Conservation (phyloP, 2,797 vertebrate species). For the Gymnothorax reevesii region DNA sequence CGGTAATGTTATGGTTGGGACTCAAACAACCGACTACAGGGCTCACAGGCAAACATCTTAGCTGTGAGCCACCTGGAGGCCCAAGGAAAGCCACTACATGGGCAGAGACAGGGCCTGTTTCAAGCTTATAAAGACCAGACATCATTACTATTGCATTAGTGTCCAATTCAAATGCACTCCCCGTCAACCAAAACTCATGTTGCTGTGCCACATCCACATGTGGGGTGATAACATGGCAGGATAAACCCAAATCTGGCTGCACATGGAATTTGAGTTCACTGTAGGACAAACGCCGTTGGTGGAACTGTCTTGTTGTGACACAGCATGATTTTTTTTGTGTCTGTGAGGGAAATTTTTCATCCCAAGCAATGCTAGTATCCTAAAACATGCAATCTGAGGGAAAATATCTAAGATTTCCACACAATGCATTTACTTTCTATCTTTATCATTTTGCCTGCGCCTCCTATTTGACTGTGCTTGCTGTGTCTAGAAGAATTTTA, state of each 20-base stretch:
- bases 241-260: background rate
- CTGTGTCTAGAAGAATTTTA: background rate
- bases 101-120: conserved; percentile 26
- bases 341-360: background rate
- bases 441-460: background rate
- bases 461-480: background rate
- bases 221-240: background rate
- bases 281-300: background rate
- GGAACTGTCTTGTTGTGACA: background rate
- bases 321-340: background rate
- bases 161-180: background rate
- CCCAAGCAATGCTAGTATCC: background rate
- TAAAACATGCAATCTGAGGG: background rate
- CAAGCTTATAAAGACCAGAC: conserved; percentile 8
- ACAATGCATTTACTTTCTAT: background rate
- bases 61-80: too few relatives aligned
- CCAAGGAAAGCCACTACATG: conserved; percentile 24
- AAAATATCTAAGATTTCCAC: background rate
- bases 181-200: background rate
- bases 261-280: background rate
- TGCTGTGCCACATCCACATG: background rate
- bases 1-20: too few relatives aligned
- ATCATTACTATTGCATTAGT: background rate
- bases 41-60: too few relatives aligned
- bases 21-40: too few relatives aligned